Evolutionary conservation across 2,888 invertebrate species (phyloP), one percentile per base, ranked within the genome.

Genomic region (Lasioglossum figueresi): DNA sequence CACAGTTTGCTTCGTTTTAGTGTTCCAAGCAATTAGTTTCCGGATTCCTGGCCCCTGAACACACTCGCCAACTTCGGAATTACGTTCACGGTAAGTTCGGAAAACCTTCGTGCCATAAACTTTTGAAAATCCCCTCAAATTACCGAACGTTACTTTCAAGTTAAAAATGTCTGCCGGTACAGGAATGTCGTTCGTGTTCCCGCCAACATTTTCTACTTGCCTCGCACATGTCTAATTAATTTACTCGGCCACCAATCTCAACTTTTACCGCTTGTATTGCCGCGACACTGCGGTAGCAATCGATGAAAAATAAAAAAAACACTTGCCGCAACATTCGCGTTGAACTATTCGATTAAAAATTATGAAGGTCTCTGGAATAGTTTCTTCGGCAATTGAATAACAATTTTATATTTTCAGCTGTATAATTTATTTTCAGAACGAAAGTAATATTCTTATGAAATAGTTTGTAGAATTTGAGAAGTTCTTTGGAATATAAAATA

Each of bases 21-120:
- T 82, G 82, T 83, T 77, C 76, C 76, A 45, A 23, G 73, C 76
- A 83, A 83, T 83, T 83, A 83, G 82, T 83, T 73, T 52, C 37
- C 73, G 83, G 73, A 81, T 82, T 76, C 81, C 73, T 81, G 37
- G 56, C 27, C 59, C 48, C 66, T 73, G 56, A 71, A 72, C 76
- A 76, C 56, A 52, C 63, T 80, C 76, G 27, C 76, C 14, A 83
- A 83, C 83, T 81, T 82, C 37, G 45, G 76, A 73, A 81, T 82
- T 82, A 81, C 83, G 82, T 66, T 52, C 14, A 52, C 27, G 52
- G 37, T n/a, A 72, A 82, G 76, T 77, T 81, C 72, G 14, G 45
- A 68, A 73, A 77, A 77, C 56, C 71, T 81, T 76, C 71, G 63
- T 52, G 83, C 83, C 34, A 71, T 81, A 76, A 83, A 83, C 72